Conservation (phyloP, 2,888 invertebrate species). For the Hydraecia micacea region DNA sequence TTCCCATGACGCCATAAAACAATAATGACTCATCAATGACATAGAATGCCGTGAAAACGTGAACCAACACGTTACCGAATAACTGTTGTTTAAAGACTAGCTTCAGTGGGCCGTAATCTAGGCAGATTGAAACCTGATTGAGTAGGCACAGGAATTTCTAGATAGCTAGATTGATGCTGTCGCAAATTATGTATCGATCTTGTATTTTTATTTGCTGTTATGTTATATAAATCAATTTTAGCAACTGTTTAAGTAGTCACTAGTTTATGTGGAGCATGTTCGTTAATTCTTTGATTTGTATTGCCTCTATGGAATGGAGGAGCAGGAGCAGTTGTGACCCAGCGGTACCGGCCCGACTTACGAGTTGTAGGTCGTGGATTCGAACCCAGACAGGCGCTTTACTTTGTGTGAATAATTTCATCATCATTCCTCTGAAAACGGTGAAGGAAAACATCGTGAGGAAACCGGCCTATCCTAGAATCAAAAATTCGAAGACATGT, state of each 20-base stretch:
- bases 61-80: conserved; percentile 55
- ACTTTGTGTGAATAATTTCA: too few species aligned
- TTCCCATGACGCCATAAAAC: conserved; percentile 59
- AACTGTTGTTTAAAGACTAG: conserved; percentile 43
- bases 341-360: too few species aligned
- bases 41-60: conserved; percentile 52
- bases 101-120: conserved; percentile 25
- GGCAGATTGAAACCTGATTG: conserved; percentile 56
- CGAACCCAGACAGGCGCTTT: too few species aligned
- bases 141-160: conserved; percentile 42
- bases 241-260: conserved; percentile 12
- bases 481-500: too few species aligned
- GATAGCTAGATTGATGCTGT: conserved; percentile 17
- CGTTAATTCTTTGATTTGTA: neutral
- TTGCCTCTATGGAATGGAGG: neutral
- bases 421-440: too few species aligned
- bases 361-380: neutral
- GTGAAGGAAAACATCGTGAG: too few species aligned
- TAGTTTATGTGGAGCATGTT: neutral
- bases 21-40: conserved; percentile 57
- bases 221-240: conserved; percentile 8
- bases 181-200: conserved; percentile 40
- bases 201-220: conserved; percentile 38
- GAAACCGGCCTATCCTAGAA: too few species aligned
- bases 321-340: neutral